phyloP scores from a whole-genome alignment of 2,113 vertebrate genomes.

The Pyrgilauda ruficollis region DNA sequence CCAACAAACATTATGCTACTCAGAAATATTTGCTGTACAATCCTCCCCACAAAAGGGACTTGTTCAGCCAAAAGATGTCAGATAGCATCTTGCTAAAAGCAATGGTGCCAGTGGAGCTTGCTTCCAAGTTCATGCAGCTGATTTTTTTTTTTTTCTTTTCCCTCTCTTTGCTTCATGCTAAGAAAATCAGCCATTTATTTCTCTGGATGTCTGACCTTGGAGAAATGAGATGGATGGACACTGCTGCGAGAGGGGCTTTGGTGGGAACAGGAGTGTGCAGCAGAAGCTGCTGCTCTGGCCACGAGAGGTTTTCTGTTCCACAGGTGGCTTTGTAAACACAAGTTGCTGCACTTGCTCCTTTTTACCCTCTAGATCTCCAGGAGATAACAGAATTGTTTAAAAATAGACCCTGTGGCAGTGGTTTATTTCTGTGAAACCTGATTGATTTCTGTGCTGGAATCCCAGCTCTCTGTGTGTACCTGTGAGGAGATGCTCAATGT shows the following conservation, averaged over 20 bases:
- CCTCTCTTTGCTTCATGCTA: constrained; percentile 7
- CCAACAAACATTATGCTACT: constrained; percentile 84
- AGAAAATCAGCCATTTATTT: constrained; percentile 22
- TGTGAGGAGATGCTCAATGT: neutral
- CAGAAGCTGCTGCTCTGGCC: neutral
- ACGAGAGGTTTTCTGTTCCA: neutral
- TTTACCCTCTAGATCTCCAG: neutral
- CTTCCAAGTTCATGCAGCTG: constrained; percentile 71
- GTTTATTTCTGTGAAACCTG: neutral
- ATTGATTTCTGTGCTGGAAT: neutral
- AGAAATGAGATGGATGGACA: neutral
- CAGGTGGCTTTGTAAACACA: neutral
- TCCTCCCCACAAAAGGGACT: constrained; percentile 76
- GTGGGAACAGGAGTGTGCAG: neutral
- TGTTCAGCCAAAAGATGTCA: constrained; percentile 81
- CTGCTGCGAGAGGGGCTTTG: neutral
- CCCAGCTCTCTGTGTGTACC: neutral
- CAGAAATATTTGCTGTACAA: constrained; percentile 78
- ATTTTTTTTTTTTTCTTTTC: constrained; percentile 22
- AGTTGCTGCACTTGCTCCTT: neutral
- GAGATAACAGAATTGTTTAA: neutral
- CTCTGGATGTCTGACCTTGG: neutral
- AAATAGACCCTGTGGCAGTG: neutral
- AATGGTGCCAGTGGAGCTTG: constrained; percentile 69
- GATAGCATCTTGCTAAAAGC: constrained; percentile 81